A percentile compares a stretch with the other conserved stretches of the same genome.
These are phyloP conservation scores for Apocheima hispidaria DNA, from an alignment of 2,888 invertebrate species.

Conservation along the genomic window DNA sequence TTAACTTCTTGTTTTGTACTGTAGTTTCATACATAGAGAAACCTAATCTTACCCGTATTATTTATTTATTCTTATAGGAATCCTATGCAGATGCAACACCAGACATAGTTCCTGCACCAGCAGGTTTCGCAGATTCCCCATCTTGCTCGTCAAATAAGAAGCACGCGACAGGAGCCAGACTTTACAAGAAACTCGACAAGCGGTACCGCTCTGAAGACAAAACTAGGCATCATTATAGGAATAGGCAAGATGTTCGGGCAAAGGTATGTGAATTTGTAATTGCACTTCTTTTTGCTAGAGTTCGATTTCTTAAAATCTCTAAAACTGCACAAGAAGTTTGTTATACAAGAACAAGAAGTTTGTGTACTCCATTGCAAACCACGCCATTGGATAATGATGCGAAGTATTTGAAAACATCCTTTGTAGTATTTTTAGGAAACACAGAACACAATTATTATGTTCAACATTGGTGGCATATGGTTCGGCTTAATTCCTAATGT, in stretches of 20 bases:
- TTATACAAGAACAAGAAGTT: too few relatives aligned
- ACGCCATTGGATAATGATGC: too few relatives aligned
- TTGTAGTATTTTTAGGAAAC: too few relatives aligned
- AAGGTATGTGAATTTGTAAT: constrained; percentile 83
- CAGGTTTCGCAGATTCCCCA: constrained; percentile 95
- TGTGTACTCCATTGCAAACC: too few relatives aligned
- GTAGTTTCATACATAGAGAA: too few relatives aligned
- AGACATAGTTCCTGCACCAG: constrained; percentile 95
- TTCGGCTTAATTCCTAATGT: too few relatives aligned
- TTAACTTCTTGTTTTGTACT: too few relatives aligned
- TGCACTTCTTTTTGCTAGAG: neutral
- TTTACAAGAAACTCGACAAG: constrained; percentile 93
- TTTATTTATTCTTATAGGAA: constrained; percentile 58
- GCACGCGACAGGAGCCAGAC: constrained; percentile 79
- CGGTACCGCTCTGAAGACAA: constrained; percentile 93
- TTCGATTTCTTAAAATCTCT: too few relatives aligned
- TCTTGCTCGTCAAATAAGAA: constrained; percentile 70
- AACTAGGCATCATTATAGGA: constrained; percentile 87
- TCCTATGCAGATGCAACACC: constrained; percentile 83
- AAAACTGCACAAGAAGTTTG: too few relatives aligned
- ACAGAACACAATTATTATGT: too few relatives aligned
- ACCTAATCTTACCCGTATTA: neutral
- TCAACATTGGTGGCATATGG: too few relatives aligned
- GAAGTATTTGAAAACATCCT: too few relatives aligned
- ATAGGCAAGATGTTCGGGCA: constrained; percentile 91